Evolutionary conservation across 1,140 invertebrate genomes (phyloP), one percentile per base, ranked within the genome.

Genomic region (Macrobrachium rosenbergii): DNA sequence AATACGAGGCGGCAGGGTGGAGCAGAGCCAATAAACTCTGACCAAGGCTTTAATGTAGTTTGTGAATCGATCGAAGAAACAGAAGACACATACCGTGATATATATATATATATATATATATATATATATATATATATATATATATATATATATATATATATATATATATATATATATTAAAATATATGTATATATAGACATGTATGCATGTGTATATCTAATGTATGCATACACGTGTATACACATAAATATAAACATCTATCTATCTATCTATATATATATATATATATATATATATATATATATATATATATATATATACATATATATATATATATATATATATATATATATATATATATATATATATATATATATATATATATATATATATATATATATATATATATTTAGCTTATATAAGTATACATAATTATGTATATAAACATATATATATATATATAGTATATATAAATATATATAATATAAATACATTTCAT

Each of bases 81-180:
- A n/a, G n/a, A n/a, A n/a, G n/a, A n/a, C n/a, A n/a, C n/a, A n/a
- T 37, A 37, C 1, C 1, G 28, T 2, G 28, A 37, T 37, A 37
- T 37, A 37, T 37, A 37, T 37, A 37, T 37, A 37, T 37, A 37
- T 3, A 17, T 67, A 67, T 16, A 67, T 67, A 67, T 67, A 67
- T 67, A 67, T 67, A 67, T 67, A 67, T 67, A 67, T 67, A 67
- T 67, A 67, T 67, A 67, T 67, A 67, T 67, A 67, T 67, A 67
- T 67, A 67, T 67, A 67, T 67, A 67, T 67, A 67, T 67, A 67
- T 67, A 67, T 67, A 67, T 67, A 67, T 67, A 67, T 67, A 67
- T 67, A 17, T 67, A 17, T 67, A 67, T 67, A 67, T 67, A 67
- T 67, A 67, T 67, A 67, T 67, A 37, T 37, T 2, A 2, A 37